Evolutionary conservation across 2,797 vertebrate genomes (phyloP).

Genomic region (Anisognathus igniventris): DNA sequence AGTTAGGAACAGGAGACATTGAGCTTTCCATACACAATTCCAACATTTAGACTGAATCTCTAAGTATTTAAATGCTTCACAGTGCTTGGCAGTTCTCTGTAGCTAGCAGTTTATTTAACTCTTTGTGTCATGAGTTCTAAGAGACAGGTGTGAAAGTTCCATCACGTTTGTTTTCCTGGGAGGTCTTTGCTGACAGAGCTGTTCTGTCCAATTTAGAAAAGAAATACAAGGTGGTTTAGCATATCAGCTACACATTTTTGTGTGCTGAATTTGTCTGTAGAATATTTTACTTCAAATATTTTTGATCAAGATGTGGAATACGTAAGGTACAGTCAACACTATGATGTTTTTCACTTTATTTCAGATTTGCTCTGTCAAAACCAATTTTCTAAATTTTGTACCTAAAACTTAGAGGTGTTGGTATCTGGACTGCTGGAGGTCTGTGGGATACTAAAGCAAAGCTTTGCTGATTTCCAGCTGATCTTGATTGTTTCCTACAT

Average conservation of each 20-base stretch:
- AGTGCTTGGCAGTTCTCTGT: not conserved
- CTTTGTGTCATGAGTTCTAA: not conserved
- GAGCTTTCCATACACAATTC: not conserved
- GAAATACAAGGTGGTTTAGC: not conserved
- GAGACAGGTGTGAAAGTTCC: not conserved
- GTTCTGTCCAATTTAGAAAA: not conserved
- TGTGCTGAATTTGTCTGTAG: not conserved
- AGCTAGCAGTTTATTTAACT: not conserved
- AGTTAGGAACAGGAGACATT: not conserved
- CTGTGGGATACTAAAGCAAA: not conserved
- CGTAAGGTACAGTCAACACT: not conserved
- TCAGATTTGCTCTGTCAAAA: not conserved
- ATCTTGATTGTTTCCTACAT: not conserved
- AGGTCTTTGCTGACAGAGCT: not conserved
- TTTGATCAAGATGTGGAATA: not conserved
- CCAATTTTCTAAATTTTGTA: not conserved
- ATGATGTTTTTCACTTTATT: rapidly evolving
- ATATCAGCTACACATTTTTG: rapidly evolving
- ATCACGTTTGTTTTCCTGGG: not conserved
- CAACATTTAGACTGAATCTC: not conserved
- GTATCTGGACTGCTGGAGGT: not conserved
- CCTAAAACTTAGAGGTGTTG: not conserved
- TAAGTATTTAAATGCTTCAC: not conserved
- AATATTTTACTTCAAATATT: not conserved
- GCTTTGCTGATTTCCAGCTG: not conserved